phyloP scores from a whole-genome alignment of 1,140 invertebrate species.

The Drosophila bifasciata region DNA sequence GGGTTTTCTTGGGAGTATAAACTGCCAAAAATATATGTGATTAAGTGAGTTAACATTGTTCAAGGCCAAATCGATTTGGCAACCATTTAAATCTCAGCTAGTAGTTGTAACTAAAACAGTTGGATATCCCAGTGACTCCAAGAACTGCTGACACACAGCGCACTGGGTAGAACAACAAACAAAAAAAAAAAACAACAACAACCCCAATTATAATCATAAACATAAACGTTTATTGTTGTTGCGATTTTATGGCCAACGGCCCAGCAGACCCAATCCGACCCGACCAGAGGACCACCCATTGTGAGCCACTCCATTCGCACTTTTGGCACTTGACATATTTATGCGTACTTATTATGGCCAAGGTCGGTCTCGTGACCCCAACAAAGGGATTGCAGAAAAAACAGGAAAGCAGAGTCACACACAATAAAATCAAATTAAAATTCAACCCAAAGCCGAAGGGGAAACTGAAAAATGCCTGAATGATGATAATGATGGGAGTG shows the following conservation, averaged over 20 bases:
- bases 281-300: slow-evolving; percentile 18
- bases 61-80: not conserved
- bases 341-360: slow-evolving; percentile 60
- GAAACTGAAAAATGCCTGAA: not conserved
- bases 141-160: slow-evolving; percentile 1
- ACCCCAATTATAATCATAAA: slow-evolving; percentile 47
- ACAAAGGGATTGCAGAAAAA: slow-evolving; percentile 22
- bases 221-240: slow-evolving; percentile 53
- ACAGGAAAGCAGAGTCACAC: not conserved
- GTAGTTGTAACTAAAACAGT: slow-evolving; percentile 11
- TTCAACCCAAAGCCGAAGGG: slow-evolving; percentile 1
- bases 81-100: slow-evolving; percentile 14
- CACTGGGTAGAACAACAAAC: slow-evolving; percentile 2
- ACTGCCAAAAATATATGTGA: not conserved
- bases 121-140: not conserved
- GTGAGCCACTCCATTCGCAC: slow-evolving; percentile 22
- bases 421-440: slow-evolving; percentile 60
- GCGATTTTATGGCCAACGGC: slow-evolving; percentile 50
- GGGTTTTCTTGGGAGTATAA: too few relatives aligned
- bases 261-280: slow-evolving; percentile 21
- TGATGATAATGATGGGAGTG: slow-evolving; percentile 19
- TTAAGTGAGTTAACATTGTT: not conserved
- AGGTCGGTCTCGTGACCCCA: slow-evolving; percentile 20
- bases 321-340: slow-evolving; percentile 63
- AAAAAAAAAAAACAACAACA: slow-evolving; percentile 5